Percentiles rank a stretch among this genome's conserved stretches.
Conservation (phyloP, 1,140 invertebrate genomes). For the Telenomus remus region DNA sequence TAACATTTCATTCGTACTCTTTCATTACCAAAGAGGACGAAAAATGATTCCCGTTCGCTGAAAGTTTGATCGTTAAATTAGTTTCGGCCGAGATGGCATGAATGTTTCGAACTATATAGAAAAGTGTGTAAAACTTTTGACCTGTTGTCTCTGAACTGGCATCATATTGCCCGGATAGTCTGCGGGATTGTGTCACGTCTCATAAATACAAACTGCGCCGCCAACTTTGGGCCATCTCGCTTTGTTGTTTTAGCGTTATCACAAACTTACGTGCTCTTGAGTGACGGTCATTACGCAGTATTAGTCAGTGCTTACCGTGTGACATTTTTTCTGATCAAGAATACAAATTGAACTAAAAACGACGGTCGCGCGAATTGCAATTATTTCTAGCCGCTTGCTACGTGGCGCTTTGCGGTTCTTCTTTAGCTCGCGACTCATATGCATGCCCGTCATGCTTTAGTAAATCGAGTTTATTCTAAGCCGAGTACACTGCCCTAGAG, state of each 20-base stretch:
- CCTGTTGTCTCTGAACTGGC: conserved; percentile 19
- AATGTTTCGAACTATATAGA: conserved; percentile 24
- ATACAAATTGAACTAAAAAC: conserved; percentile 10
- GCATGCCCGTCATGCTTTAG: conserved; percentile 71
- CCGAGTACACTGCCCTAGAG: conserved; percentile 69
- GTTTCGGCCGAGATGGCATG: conserved; percentile 17
- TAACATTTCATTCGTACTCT: too few relatives aligned
- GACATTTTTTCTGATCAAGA: conserved; percentile 19
- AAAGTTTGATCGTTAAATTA: conserved; percentile 19
- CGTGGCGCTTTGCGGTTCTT: conserved; percentile 68
- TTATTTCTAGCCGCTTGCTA: conserved; percentile 70
- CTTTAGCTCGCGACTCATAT: conserved; percentile 67
- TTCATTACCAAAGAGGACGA: too few relatives aligned
- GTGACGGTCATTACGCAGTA: conserved; percentile 27
- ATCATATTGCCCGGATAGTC: conserved; percentile 18
- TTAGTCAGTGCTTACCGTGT: conserved; percentile 19
- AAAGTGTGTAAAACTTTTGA: conserved; percentile 23
- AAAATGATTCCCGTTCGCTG: too few relatives aligned
- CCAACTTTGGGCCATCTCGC: conserved; percentile 27
- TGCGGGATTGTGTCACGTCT: conserved; percentile 21
- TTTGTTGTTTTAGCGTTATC: conserved; percentile 4
- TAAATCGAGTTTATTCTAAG: conserved; percentile 72
- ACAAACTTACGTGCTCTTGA: conserved; percentile 21
- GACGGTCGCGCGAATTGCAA: conserved; percentile 61
- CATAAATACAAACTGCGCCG: conserved; percentile 23